Conservation (phyloP, 1,140 invertebrate genomes). For the Saccostrea echinata region DNA sequence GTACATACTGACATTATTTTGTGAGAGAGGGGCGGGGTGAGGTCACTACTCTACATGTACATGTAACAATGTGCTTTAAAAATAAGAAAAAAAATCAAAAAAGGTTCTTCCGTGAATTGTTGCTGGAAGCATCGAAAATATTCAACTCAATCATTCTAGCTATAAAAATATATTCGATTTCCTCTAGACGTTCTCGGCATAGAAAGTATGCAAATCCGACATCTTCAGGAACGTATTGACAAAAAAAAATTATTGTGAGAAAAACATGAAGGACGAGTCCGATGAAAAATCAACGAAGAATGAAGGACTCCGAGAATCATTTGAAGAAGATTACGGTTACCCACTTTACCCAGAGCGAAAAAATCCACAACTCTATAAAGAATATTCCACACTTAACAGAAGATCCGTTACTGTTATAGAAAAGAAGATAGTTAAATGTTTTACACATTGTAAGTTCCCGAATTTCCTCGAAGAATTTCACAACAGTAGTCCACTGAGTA, state of each 20-base stretch:
- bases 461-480: slow-evolving; percentile 7
- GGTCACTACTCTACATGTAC: too few relatives aligned
- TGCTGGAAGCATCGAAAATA: too few relatives aligned
- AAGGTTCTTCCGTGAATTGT: too few relatives aligned
- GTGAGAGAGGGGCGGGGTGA: too few relatives aligned
- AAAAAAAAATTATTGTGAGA: not conserved
- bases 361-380: slow-evolving; percentile 6
- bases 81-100: too few relatives aligned
- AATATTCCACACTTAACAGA: slow-evolving; percentile 2
- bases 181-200: too few relatives aligned
- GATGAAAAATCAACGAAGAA: not conserved
- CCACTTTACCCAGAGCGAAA: slow-evolving; percentile 35
- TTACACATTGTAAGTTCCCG: not conserved
- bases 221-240: not conserved
- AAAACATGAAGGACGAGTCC: slow-evolving; percentile 25
- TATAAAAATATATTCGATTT: too few relatives aligned
- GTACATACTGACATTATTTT: too few relatives aligned
- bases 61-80: too few relatives aligned
- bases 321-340: slow-evolving; percentile 42
- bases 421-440: slow-evolving; percentile 31
- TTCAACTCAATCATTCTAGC: too few relatives aligned
- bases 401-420: not conserved
- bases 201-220: not conserved
- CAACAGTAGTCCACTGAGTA: too few relatives aligned
- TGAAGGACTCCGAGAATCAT: not conserved